A percentile compares a stretch with the other conserved stretches of the same genome.
Evolutionary conservation across 2,797 vertebrate species (phyloP).

Genomic region (Arrhamphus sclerolepis): DNA sequence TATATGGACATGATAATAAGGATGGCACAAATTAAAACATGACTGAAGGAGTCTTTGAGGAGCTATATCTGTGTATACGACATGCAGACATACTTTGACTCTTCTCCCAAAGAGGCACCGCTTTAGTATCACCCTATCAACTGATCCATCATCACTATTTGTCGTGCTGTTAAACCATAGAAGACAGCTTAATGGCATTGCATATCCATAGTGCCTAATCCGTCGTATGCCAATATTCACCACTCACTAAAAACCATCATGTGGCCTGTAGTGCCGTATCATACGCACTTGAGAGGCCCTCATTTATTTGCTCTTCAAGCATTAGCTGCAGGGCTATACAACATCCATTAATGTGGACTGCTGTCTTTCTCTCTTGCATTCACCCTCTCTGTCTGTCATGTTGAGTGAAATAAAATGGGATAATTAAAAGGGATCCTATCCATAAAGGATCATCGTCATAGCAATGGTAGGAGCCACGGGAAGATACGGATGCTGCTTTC

Average conservation of each 20-base stretch:
- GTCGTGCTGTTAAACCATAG: conserved; percentile 42
- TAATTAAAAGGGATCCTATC: conserved; percentile 9
- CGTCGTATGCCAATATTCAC: conserved; percentile 38
- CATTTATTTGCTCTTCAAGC: conserved; percentile 62
- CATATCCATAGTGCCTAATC: conserved; percentile 52
- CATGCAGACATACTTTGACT: conserved; percentile 4
- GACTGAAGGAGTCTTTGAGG: conserved; percentile 37
- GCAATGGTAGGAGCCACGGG: neutral
- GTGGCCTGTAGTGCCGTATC: conserved; percentile 44
- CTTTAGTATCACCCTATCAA: conserved; percentile 28
- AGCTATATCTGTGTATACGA: conserved; percentile 26
- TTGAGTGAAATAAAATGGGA: conserved; percentile 36
- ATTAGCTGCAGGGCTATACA: conserved; percentile 43
- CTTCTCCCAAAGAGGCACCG: conserved; percentile 28
- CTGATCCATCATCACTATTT: conserved; percentile 48
- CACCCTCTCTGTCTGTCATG: conserved; percentile 29
- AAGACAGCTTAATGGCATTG: conserved; percentile 58
- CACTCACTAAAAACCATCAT: conserved; percentile 43
- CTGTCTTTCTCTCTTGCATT: conserved; percentile 19
- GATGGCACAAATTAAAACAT: conserved; percentile 68
- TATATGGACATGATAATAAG: conserved; percentile 56
- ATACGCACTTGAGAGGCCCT: conserved; percentile 53
- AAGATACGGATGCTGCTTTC: neutral
- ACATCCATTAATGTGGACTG: conserved; percentile 44
- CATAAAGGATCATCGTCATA: neutral